Evolutionary conservation across 2,113 vertebrate genomes (phyloP), one percentile per base, ranked within the genome.

Genomic region (Lepus europaeus): DNA sequence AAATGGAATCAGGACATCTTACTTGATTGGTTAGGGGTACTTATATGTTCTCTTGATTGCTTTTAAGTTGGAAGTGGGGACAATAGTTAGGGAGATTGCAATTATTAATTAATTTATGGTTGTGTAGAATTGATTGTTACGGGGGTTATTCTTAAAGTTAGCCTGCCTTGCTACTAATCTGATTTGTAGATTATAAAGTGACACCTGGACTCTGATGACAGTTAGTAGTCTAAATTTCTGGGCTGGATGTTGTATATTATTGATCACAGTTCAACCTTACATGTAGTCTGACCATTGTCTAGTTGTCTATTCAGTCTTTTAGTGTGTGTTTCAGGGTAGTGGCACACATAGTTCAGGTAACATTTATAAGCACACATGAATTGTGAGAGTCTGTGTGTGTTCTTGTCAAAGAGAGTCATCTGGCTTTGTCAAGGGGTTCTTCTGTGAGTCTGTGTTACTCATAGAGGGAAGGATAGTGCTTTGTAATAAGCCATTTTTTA

Each of bases 261-360:
- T 68, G 31, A 10, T 68, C 53, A 86, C 31, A 85, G 6, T 68
- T 53, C 33, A n/a, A 74, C 66, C 66, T 90, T 70, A 7, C 29
- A 39, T 51, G 22, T 61, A 14, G 14, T 27, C 7, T 93, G 53
- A 49, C 4, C 33, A 59, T 76, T 66, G 12, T 27, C 29, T 27
- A 22, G 89, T 74, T 70, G 19, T 36, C 17, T 39, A 89, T 23
- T 85, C 36, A 36, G 17, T 85, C 8, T 36, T 9, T n/a, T 11
- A n/a, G 3, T 59, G 19, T 77, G 61, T 90, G 0, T 74, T 74
- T 49, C 49, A n/a, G 5, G 4, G 3, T 19, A 6, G 4, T 10
- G 9, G 0, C 0, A 36, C 19, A 89, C 85, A 45, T 0, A 51
- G 0, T 64, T 63, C 2, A n/a, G 22, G 1, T 69, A 59, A 83